These are phyloP conservation scores for Pyxicephalus adspersus DNA, from an alignment of 2,113 vertebrate species.

Conservation along the genomic window DNA sequence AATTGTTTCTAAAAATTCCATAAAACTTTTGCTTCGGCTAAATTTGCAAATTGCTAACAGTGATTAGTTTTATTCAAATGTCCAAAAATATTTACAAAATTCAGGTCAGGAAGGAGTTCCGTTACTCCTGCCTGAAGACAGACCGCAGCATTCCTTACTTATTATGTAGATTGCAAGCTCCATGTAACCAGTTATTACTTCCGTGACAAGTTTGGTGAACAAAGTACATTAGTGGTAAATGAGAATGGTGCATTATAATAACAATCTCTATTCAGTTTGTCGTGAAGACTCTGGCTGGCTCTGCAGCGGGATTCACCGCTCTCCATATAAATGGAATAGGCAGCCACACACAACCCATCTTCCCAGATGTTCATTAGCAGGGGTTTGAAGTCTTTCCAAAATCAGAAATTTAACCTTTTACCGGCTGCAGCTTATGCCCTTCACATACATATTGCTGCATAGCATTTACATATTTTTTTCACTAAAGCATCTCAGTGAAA, in stretches of 20 bases:
- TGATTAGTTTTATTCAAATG: neutral
- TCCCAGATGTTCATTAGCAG: conserved; percentile 41
- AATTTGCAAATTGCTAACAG: neutral
- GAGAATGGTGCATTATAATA: neutral
- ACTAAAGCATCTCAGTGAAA: conserved; percentile 47
- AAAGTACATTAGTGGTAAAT: conserved; percentile 23
- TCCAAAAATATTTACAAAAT: neutral
- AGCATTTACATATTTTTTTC: conserved; percentile 47
- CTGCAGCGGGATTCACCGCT: conserved; percentile 14
- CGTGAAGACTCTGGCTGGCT: conserved; percentile 28
- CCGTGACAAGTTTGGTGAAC: neutral
- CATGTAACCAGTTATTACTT: conserved; percentile 1
- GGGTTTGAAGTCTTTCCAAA: conserved; percentile 46
- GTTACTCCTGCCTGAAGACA: neutral
- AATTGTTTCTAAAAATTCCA: too few species aligned
- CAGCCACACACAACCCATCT: conserved; percentile 37
- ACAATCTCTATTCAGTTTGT: conserved; percentile 2
- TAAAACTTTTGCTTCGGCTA: neutral
- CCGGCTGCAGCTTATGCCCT: conserved; percentile 31
- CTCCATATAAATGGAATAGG: conserved; percentile 37
- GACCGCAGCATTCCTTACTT: neutral
- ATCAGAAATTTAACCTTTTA: conserved; percentile 35
- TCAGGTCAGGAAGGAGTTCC: neutral
- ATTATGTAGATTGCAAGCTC: conserved; percentile 22
- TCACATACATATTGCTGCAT: conserved; percentile 32